A percentile compares a stretch with the other conserved stretches of the same genome.
These are phyloP conservation scores for Illadopsis cleaveri DNA, from an alignment of 2,113 vertebrate genomes.

Conservation along the genomic window DNA sequence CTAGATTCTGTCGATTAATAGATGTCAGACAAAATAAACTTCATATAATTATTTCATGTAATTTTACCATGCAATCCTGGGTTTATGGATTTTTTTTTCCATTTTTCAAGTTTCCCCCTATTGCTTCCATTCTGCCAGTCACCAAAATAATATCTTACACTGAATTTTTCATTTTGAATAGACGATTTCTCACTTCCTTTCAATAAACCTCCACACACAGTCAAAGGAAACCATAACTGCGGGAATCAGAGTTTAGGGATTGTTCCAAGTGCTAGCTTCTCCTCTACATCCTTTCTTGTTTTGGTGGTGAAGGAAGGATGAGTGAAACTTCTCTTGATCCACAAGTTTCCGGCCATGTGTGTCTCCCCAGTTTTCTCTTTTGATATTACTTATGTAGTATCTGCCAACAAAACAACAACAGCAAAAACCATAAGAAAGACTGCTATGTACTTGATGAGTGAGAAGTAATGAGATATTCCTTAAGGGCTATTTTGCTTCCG, in stretches of 20 bases:
- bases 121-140: background rate
- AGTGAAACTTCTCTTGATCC: background rate
- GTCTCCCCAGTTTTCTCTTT: background rate
- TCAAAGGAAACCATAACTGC: background rate
- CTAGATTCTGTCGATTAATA: background rate
- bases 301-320: background rate
- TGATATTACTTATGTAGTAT: background rate
- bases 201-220: background rate
- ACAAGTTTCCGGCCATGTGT: background rate
- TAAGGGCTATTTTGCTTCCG: background rate
- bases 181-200: background rate
- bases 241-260: background rate
- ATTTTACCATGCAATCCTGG: background rate
- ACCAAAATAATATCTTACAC: background rate
- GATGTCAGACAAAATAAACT: background rate
- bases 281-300: background rate
- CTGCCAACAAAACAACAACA: background rate
- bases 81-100: background rate
- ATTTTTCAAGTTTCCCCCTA: background rate
- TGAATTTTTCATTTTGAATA: background rate
- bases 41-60: background rate
- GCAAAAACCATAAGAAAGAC: background rate
- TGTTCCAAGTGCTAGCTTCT: background rate
- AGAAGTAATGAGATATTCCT: background rate
- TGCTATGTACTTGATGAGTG: background rate